Evolutionary conservation across 30 jellyfish, hydroid and myxozoan species (phyloP).

Genomic region (Mastigias papua): DNA sequence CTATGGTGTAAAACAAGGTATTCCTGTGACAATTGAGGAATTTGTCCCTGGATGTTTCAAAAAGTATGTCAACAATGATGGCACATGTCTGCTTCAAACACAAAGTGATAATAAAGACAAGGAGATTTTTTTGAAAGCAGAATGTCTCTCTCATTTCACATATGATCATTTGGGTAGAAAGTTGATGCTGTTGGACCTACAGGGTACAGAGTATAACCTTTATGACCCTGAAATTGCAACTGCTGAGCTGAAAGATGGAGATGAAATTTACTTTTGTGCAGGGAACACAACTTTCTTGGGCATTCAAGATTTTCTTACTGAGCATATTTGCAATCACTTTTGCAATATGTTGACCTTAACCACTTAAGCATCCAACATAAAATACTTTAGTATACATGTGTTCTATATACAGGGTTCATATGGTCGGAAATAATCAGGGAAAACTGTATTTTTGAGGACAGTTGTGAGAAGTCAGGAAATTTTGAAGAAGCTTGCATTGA

Average conservation of each 20-base stretch:
- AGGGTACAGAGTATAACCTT: conserved; percentile 30
- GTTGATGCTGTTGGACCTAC: conserved; percentile 55
- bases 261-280: not conserved
- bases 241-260: conserved; percentile 1
- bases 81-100: not conserved
- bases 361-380: no score
- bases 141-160: conserved; percentile 48
- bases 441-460: no score
- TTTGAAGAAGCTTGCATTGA: no score
- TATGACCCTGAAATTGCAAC: conserved; percentile 69
- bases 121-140: conserved; percentile 38
- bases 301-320: not conserved
- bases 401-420: no score
- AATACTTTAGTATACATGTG: no score
- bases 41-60: not conserved
- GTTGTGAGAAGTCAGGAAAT: no score
- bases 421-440: no score
- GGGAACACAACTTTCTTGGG: not conserved
- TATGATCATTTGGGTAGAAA: conserved; percentile 14
- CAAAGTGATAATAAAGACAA: not conserved
- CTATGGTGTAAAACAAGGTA: not conserved
- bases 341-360: no score
- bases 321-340: not conserved
- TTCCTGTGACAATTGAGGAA: not conserved
- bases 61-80: not conserved